Percentiles rank a stretch among this genome's conserved stretches.
Evolutionary conservation across 1,140 invertebrate species (phyloP).

Genomic region (Listronotus oregonensis): DNA sequence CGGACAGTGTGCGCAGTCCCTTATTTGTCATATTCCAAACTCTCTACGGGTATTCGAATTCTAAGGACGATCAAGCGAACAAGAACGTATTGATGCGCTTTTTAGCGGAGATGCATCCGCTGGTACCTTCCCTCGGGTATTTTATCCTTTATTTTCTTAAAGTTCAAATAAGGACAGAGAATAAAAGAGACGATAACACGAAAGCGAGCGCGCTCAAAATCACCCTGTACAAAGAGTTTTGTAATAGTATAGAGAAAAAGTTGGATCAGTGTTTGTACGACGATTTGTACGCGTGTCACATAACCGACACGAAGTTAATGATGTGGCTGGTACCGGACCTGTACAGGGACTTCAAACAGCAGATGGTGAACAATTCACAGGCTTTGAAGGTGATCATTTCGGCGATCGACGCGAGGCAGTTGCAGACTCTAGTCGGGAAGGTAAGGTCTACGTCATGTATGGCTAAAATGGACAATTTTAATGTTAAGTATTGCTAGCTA

Average conservation of each 20-base stretch:
- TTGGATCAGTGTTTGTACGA: conserved; percentile 74
- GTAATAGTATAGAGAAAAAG: conserved; percentile 79
- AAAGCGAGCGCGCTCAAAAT: conserved; percentile 76
- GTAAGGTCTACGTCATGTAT: background rate
- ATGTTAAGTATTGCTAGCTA: too few relatives aligned
- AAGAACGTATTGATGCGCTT: conserved; percentile 74
- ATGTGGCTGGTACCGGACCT: conserved; percentile 90
- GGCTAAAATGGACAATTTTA: too few relatives aligned
- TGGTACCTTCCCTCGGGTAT: conserved; percentile 76
- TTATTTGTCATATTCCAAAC: conserved; percentile 82
- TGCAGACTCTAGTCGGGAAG: conserved; percentile 87
- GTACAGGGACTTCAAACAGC: conserved; percentile 87
- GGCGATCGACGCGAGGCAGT: conserved; percentile 83
- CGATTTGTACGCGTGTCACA: conserved; percentile 85
- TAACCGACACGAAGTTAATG: conserved; percentile 84
- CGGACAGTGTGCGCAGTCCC: conserved; percentile 79
- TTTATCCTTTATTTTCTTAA: conserved; percentile 86
- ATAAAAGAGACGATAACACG: conserved; percentile 64
- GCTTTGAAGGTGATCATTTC: conserved; percentile 86
- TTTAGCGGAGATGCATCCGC: conserved; percentile 72
- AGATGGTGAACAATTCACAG: conserved; percentile 83
- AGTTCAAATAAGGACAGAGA: conserved; percentile 68
- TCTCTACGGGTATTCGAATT: conserved; percentile 66
- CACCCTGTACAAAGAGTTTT: conserved; percentile 84
- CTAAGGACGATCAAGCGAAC: conserved; percentile 77